A percentile compares a stretch with the other conserved stretches of the same genome.
Evolutionary conservation across 2,888 invertebrate species (phyloP).

Genomic region (Urechis unicinctus): DNA sequence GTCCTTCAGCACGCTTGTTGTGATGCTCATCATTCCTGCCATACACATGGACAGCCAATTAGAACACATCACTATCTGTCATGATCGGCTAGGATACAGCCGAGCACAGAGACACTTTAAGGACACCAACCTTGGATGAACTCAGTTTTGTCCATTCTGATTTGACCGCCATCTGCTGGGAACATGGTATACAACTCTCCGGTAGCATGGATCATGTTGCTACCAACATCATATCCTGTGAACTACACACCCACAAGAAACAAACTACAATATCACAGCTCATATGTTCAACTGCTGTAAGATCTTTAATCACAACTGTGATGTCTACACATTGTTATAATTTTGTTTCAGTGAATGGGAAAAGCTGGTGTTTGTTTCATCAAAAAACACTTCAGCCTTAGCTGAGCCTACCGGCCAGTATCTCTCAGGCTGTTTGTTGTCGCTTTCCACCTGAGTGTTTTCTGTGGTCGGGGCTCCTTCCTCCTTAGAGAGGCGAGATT

Average conservation of each 20-base stretch:
- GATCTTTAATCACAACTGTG: too few species aligned
- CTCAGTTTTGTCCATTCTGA: slow-evolving; percentile 41
- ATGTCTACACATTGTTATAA: too few species aligned
- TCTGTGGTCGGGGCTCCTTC: too few species aligned
- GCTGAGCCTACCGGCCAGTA: too few species aligned
- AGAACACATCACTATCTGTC: background rate
- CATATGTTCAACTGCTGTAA: too few species aligned
- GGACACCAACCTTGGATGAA: slow-evolving; percentile 25
- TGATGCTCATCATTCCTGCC: slow-evolving; percentile 36
- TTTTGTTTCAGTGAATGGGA: too few species aligned
- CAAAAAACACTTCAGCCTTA: slow-evolving; percentile 4
- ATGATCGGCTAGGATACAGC: too few species aligned
- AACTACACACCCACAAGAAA: slow-evolving; percentile 28
- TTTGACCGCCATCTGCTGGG: slow-evolving; percentile 47
- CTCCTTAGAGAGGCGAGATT: slow-evolving; percentile 29
- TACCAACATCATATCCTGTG: slow-evolving; percentile 47
- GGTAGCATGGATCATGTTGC: slow-evolving; percentile 43
- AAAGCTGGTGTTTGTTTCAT: too few species aligned
- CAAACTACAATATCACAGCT: slow-evolving; percentile 8
- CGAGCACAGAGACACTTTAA: too few species aligned
- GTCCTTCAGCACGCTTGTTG: slow-evolving; percentile 42
- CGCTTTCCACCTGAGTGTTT: too few species aligned
- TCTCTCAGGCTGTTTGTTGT: too few species aligned
- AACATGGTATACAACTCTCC: slow-evolving; percentile 43
- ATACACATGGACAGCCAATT: background rate